Evolutionary conservation across 1,140 invertebrate species (phyloP), one percentile per base, ranked within the genome.

Genomic region (Hesperophylax magnus): DNA sequence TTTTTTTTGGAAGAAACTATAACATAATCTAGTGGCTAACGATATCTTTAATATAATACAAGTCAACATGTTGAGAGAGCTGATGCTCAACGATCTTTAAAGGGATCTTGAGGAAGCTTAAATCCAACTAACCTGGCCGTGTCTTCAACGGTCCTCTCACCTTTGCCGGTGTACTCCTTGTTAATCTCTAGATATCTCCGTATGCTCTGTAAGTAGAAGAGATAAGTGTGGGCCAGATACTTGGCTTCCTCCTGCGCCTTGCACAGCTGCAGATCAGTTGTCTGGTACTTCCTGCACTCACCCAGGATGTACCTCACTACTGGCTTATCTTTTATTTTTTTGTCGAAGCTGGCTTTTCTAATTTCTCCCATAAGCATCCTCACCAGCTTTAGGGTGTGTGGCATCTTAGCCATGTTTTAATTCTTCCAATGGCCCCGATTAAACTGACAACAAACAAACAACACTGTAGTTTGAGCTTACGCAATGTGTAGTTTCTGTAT

Each of bases 91-190:
- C 9, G 56, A 58, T 58, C 20, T 58, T 22, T 58, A 9, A 47
- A 94, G 17, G 94, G 94, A 90, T 96, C 95, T 85, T 95, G 93
- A 0, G 96, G 96, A 39, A 97, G 87, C 86, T 96, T 96, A 84
- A 97, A 96, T 27, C 96, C 96, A 72, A 97, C 95, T 85, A 96
- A 88, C 85, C 93, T 92, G 17, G 96, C 96, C 11, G 96, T 96
- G 84, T 96, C 94, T 84, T 92, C 91, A 9, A 96, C 88, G 60
- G 90, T 92, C 65, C 95, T 89, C 87, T 97, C 96, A 18, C 95
- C 95, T 87, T 93, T 93, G 11, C 94, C 94, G 84, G 93, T 92
- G 86, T 93, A 97, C 60, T 94, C 91, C 9, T 87, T 86, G 80
- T 93, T 91, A n/a, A 97, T 92, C 86, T 95, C 93, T 81, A 93